These are phyloP conservation scores for Sebastes alutus DNA, from an alignment of 2,797 vertebrate genomes.

Conservation along the genomic window DNA sequence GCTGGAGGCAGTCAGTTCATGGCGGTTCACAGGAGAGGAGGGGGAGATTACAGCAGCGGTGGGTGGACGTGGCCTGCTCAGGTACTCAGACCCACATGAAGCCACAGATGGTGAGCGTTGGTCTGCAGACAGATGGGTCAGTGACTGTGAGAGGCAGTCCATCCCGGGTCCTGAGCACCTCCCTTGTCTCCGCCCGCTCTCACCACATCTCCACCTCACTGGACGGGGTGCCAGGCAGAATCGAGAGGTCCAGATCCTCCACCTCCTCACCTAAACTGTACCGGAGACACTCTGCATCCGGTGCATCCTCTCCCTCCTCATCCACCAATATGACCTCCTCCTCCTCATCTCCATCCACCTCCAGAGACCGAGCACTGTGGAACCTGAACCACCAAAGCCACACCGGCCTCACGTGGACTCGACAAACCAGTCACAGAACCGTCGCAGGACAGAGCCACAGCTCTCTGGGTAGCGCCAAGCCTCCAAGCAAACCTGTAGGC, in stretches of 20 bases:
- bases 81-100: conserved; percentile 75
- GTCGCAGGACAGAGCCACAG: conserved; percentile 66
- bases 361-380: conserved; percentile 89
- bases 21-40: conserved; percentile 83
- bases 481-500: conserved; percentile 76
- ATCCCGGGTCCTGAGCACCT: conserved; percentile 85
- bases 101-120: conserved; percentile 79
- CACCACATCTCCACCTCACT: conserved; percentile 91
- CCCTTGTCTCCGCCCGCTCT: conserved; percentile 83
- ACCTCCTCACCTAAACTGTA: conserved; percentile 92
- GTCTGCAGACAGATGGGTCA: conserved; percentile 78
- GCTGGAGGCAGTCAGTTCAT: conserved; percentile 84
- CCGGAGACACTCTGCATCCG: conserved; percentile 83
- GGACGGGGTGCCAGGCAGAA: conserved; percentile 87
- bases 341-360: conserved; percentile 48
- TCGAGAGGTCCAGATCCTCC: conserved; percentile 83
- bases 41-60: conserved; percentile 79
- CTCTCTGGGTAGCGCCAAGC: conserved; percentile 68
- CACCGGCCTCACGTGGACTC: conserved; percentile 84
- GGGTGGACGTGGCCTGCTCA: conserved; percentile 79
- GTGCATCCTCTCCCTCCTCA: conserved; percentile 61
- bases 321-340: conserved; percentile 49
- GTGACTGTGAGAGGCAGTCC: conserved; percentile 85
- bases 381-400: conserved; percentile 86
- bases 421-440: conserved; percentile 84